Conservation (phyloP, 2,113 vertebrate genomes). For the Gnathochromis pfefferi region DNA sequence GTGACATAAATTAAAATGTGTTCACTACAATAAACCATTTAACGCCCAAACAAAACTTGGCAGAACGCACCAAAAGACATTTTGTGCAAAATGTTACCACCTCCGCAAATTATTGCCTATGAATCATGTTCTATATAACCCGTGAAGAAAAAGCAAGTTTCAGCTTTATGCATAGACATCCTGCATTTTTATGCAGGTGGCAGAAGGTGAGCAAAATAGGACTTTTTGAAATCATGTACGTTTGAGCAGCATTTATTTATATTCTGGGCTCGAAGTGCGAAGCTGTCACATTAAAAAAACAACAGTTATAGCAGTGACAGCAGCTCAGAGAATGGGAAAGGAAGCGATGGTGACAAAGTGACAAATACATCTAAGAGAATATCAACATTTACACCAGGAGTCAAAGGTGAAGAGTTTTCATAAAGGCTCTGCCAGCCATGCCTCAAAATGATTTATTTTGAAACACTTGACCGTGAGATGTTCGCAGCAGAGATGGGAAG, state of each 20-base stretch:
- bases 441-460: neutral
- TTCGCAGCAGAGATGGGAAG: neutral
- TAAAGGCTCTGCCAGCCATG: neutral
- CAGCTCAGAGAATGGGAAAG: neutral
- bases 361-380: neutral
- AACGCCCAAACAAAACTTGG: neutral
- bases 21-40: neutral
- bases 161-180: neutral
- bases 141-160: neutral
- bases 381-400: constrained; percentile 1
- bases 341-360: neutral
- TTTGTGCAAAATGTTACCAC: neutral
- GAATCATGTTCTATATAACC: neutral
- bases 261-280: neutral
- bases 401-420: neutral
- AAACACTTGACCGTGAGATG: neutral
- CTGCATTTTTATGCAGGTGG: neutral
- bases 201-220: neutral
- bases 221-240: neutral
- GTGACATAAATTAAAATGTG: neutral
- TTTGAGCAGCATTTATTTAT: constrained; percentile 4
- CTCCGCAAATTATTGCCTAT: neutral
- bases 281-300: neutral
- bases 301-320: neutral
- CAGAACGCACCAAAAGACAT: neutral